phyloP scores from a whole-genome alignment of 1,140 invertebrate species.

The Dreissena rostriformis region DNA sequence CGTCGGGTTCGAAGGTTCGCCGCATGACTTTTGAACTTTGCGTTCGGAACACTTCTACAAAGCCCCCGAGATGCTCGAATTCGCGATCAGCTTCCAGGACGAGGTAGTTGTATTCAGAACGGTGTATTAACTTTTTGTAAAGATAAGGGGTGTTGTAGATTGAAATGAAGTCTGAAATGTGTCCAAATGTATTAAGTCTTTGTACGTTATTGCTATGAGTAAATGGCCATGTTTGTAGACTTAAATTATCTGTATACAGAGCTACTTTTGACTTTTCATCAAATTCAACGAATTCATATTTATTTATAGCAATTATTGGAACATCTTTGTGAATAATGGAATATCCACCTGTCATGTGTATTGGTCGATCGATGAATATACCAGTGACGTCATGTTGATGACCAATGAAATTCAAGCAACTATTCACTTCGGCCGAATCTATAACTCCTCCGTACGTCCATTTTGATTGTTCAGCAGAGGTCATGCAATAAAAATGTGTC shows the following conservation, averaged over 20 bases:
- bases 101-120: slow-evolving; percentile 75
- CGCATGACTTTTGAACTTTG: slow-evolving; percentile 65
- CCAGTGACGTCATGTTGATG: slow-evolving; percentile 72
- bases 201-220: too few species aligned
- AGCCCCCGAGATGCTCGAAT: slow-evolving; percentile 65
- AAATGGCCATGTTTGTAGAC: not conserved
- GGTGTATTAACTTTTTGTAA: slow-evolving; percentile 67
- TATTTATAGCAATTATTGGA: slow-evolving; percentile 69
- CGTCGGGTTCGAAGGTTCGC: slow-evolving; percentile 45
- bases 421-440: slow-evolving; percentile 71
- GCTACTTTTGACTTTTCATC: slow-evolving; percentile 2
- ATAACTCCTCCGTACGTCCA: slow-evolving; percentile 65
- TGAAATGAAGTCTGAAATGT: slow-evolving; percentile 71
- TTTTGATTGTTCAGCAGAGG: slow-evolving; percentile 42
- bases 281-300: slow-evolving; percentile 76
- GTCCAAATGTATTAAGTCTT: slow-evolving; percentile 54
- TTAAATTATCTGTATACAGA: not conserved
- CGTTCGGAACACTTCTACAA: slow-evolving; percentile 64
- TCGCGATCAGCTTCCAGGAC: slow-evolving; percentile 59
- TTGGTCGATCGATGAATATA: slow-evolving; percentile 70
- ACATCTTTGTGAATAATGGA: slow-evolving; percentile 71
- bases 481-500: slow-evolving; percentile 43
- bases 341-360: slow-evolving; percentile 74
- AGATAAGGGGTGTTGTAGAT: slow-evolving; percentile 68
- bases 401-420: slow-evolving; percentile 71